phyloP scores from a whole-genome alignment of 2,113 vertebrate genomes.

The Rafetus swinhoei region DNA sequence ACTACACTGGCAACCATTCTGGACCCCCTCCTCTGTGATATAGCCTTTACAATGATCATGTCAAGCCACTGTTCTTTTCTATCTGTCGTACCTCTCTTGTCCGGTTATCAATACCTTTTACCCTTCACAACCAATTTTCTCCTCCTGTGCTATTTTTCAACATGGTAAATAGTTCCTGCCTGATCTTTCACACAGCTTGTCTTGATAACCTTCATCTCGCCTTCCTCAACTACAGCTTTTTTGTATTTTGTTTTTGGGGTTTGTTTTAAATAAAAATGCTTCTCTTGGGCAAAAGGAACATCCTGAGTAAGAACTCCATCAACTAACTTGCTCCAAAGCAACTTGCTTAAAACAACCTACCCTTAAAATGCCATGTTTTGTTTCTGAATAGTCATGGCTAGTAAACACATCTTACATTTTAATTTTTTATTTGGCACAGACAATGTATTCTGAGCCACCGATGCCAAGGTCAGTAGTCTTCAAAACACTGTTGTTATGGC shows the following conservation, averaged over 20 bases:
- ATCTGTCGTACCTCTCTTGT: background rate
- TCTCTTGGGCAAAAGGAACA: background rate
- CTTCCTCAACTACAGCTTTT: background rate
- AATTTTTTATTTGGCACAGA: slow-evolving; percentile 46
- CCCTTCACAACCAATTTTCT: background rate
- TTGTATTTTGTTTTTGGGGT: background rate
- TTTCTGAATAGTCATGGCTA: slow-evolving; percentile 4
- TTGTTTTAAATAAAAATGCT: background rate
- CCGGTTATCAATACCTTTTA: background rate
- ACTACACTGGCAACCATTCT: background rate
- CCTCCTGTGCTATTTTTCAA: background rate
- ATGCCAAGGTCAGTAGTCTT: slow-evolving; percentile 33
- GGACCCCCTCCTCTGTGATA: background rate
- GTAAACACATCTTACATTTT: slow-evolving; percentile 37
- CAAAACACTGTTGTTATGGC: slow-evolving; percentile 41
- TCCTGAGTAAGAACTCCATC: background rate
- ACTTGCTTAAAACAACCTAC: background rate
- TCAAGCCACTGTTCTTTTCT: background rate
- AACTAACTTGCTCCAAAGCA: background rate
- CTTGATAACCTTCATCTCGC: background rate
- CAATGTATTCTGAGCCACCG: slow-evolving; percentile 13
- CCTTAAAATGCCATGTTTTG: background rate
- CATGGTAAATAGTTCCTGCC: background rate
- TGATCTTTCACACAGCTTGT: background rate
- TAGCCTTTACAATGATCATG: background rate